Evolutionary conservation across 2,113 vertebrate species (phyloP).

Genomic region (Burhinus bistriatus): DNA sequence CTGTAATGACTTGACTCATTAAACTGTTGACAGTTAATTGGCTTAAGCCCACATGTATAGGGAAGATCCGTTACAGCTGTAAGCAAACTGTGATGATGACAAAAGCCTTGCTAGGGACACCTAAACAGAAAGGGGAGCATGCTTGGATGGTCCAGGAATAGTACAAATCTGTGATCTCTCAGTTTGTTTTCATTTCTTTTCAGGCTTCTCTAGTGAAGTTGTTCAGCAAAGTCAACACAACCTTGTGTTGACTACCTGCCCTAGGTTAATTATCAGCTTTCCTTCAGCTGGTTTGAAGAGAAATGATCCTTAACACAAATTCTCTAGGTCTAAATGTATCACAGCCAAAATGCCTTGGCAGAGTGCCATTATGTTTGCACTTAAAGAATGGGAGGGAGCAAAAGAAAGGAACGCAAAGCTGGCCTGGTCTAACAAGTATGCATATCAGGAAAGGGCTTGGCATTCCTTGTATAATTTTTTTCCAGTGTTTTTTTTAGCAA

Average conservation of each 20-base stretch:
- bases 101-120: background rate
- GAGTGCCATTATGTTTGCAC: background rate
- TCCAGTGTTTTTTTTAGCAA: background rate
- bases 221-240: background rate
- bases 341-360: background rate
- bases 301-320: conserved; percentile 35
- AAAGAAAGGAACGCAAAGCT: conserved; percentile 20
- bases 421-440: conserved; percentile 3
- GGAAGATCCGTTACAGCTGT: background rate
- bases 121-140: background rate
- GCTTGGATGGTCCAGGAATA: background rate
- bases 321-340: background rate
- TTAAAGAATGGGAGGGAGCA: background rate
- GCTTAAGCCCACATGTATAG: background rate
- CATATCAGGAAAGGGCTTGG: conserved; percentile 32
- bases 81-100: background rate
- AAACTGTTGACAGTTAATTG: conserved; percentile 27
- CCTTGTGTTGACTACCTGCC: background rate
- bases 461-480: background rate
- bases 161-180: background rate
- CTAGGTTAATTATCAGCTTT: conserved; percentile 55
- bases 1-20: background rate
- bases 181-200: background rate
- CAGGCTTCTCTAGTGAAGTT: background rate
- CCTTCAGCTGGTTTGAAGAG: background rate